Percentiles rank a stretch among this genome's conserved stretches.
Conservation (phyloP, 1,140 invertebrate species). For the Aphelinus atriplicis region DNA sequence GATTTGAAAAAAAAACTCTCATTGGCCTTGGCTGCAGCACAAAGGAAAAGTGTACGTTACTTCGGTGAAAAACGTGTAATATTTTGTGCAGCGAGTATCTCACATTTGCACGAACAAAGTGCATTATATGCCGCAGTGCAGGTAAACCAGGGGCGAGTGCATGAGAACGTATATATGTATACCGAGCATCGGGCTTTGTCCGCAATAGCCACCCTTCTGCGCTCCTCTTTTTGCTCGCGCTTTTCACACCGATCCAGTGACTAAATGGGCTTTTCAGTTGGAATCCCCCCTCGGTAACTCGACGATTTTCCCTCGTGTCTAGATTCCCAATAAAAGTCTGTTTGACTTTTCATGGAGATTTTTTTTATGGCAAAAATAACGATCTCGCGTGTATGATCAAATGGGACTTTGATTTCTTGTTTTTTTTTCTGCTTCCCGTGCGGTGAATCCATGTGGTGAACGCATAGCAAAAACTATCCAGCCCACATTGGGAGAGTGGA, state of each 20-base stretch:
- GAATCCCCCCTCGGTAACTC: too few relatives aligned
- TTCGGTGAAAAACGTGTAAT: constrained; percentile 17
- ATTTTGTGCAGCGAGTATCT: constrained; percentile 15
- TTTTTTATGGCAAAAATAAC: constrained; percentile 6
- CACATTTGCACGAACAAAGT: constrained; percentile 15
- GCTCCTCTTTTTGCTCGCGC: not conserved
- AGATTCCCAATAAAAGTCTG: constrained; percentile 12
- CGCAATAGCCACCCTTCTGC: not conserved
- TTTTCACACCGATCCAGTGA: not conserved
- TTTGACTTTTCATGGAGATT: constrained; percentile 25
- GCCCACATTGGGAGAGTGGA: too few relatives aligned
- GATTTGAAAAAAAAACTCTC: too few relatives aligned
- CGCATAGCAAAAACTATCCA: too few relatives aligned
- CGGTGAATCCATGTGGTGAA: too few relatives aligned
- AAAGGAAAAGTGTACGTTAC: too few relatives aligned
- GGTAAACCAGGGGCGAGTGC: not conserved
- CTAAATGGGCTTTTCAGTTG: too few relatives aligned
- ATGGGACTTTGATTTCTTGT: not conserved
- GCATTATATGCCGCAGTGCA: not conserved
- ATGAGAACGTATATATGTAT: not conserved
- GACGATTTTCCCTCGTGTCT: too few relatives aligned
- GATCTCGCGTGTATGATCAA: not conserved
- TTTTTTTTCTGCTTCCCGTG: too few relatives aligned
- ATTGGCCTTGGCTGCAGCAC: too few relatives aligned
- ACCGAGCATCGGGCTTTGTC: not conserved